phyloP scores from a whole-genome alignment of 2,113 vertebrate species.

The Protomyctophum bolini region DNA sequence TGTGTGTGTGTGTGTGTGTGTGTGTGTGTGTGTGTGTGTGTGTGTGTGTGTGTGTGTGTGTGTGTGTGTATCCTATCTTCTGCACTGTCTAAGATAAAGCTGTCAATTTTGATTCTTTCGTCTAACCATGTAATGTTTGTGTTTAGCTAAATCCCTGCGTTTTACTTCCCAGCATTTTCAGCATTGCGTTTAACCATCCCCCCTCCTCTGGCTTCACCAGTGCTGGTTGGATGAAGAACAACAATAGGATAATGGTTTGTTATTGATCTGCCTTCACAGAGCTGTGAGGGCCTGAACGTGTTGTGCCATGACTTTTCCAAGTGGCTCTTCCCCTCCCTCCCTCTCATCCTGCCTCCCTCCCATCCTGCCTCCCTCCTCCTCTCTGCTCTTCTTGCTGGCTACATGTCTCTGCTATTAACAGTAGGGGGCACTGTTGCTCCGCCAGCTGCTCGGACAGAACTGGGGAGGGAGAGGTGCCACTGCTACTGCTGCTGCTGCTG shows the following conservation, averaged over 20 bases:
- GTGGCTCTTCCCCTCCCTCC: conserved; percentile 65
- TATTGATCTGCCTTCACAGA: conserved; percentile 77
- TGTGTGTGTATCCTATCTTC: conserved; percentile 26
- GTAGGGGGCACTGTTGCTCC: conserved; percentile 75
- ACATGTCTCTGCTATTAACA: conserved; percentile 50
- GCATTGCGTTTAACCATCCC: conserved; percentile 58
- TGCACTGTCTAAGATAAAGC: conserved; percentile 31
- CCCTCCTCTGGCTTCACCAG: conserved; percentile 62
- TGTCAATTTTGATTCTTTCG: not conserved
- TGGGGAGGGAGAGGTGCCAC: conserved; percentile 46
- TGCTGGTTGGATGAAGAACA: conserved; percentile 72
- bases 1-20: not conserved
- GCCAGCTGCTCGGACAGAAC: conserved; percentile 35
- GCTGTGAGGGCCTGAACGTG: conserved; percentile 70
- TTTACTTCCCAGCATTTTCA: conserved; percentile 66
- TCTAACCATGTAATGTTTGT: conserved; percentile 22
- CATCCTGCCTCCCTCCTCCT: not conserved
- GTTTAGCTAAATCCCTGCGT: conserved; percentile 64
- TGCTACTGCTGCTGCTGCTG: conserved; percentile 52
- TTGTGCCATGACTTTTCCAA: conserved; percentile 75
- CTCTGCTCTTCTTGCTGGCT: conserved; percentile 22
- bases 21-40: no score
- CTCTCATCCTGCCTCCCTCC: conserved; percentile 39
- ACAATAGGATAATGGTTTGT: conserved; percentile 75
- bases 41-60: conserved; percentile 9